A percentile compares a stretch with the other conserved stretches of the same genome.
Conservation (phyloP, 2,113 vertebrate species). For the Mixornis gularis region DNA sequence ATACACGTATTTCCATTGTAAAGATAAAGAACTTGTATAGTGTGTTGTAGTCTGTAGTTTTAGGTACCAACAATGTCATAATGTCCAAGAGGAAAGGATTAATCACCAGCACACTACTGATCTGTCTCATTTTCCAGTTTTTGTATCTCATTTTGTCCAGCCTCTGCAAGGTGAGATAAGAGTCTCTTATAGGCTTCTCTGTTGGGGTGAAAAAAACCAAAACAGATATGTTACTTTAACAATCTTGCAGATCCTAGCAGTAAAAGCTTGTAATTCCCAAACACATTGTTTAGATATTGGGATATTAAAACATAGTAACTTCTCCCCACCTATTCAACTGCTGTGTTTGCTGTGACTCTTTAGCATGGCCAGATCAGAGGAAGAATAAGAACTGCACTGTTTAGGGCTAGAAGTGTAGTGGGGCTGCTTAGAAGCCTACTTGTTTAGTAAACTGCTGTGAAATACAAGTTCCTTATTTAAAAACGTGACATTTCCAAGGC, state of each 20-base stretch:
- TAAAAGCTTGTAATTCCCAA: neutral
- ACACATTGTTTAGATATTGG: neutral
- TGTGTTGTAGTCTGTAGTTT: neutral
- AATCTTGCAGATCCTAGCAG: neutral
- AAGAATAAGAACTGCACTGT: neutral
- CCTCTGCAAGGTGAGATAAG: conserved; percentile 81
- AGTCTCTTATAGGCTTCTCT: conserved; percentile 88
- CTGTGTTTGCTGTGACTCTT: neutral
- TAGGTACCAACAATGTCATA: neutral
- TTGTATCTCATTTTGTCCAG: conserved; percentile 85
- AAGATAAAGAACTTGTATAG: neutral
- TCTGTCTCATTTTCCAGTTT: conserved; percentile 78
- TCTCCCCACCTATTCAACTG: neutral
- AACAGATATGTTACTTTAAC: neutral
- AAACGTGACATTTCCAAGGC: neutral
- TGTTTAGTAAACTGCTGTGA: neutral
- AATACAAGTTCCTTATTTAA: neutral
- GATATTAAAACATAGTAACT: neutral
- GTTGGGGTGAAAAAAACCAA: conserved; percentile 8
- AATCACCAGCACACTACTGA: neutral
- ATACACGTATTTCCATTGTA: neutral
- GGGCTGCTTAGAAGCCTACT: neutral
- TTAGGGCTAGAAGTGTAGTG: neutral
- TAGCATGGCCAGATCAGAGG: neutral
- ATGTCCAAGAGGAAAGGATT: neutral